These are phyloP conservation scores for Hippocampus zosterae DNA, from an alignment of 2,113 vertebrate species.

Conservation along the genomic window DNA sequence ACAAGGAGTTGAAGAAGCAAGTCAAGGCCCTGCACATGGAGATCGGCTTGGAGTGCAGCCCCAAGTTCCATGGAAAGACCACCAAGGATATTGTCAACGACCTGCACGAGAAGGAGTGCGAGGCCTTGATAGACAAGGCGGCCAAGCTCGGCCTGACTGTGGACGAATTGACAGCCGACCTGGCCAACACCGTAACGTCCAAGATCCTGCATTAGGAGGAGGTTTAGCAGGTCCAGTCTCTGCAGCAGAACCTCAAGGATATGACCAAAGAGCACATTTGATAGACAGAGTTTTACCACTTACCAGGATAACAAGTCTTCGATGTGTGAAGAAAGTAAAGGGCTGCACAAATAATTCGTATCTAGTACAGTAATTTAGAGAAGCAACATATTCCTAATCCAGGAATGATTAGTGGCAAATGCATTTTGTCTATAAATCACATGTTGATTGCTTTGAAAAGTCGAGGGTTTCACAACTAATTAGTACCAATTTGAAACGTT, in stretches of 20 bases:
- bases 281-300: conserved; percentile 55
- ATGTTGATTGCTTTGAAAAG: conserved; percentile 11
- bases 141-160: conserved; percentile 68
- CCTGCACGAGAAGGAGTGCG: conserved; percentile 71
- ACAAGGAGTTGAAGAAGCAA: conserved; percentile 72
- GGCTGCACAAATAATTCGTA: conserved; percentile 41
- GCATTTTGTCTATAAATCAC: neutral
- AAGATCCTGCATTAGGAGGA: conserved; percentile 74
- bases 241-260: conserved; percentile 74
- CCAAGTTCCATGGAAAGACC: conserved; percentile 71
- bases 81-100: conserved; percentile 75
- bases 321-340: conserved; percentile 52
- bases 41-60: conserved; percentile 71
- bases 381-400: neutral
- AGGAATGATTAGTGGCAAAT: neutral
- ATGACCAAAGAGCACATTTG: conserved; percentile 66
- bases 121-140: conserved; percentile 64
- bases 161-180: conserved; percentile 66
- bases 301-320: conserved; percentile 57
- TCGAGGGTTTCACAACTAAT: conserved; percentile 48
- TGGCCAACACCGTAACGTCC: conserved; percentile 69
- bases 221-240: conserved; percentile 67
- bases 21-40: conserved; percentile 71
- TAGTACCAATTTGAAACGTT: too few species aligned
- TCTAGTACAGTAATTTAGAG: neutral